Base-by-base conservation (phyloP, 2,113 vertebrate species). In the Physeter macrocephalus region DNA sequence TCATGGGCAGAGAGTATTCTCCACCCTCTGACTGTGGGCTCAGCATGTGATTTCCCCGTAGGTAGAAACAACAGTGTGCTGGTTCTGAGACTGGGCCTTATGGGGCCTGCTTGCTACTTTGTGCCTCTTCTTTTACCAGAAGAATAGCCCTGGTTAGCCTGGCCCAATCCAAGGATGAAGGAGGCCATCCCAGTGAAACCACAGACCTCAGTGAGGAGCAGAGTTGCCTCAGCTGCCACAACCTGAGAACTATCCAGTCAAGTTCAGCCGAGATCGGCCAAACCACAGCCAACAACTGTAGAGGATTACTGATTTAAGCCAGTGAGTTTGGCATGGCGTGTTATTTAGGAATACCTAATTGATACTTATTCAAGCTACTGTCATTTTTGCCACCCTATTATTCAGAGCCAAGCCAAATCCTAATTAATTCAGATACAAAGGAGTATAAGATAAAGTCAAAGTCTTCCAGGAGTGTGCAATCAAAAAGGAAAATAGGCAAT, bases 361-460 rank as follows among this genome's bases (percentile, higher is more conserved):
- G n/a, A 71, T 39, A 2, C 46, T 75, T 91, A 52, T 49, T 52
- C 52, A 66, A 87, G 23, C 75, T 34, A 25, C 69, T 83, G 36
- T 41, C 74, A 52, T 69, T 49, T 57, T 81, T 83, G 69, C 27
- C 54, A 67, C 29, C 5, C 52, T 93, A 3, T 43, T 36, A 36
- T 52, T 83, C 21, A 83, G 69, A 90, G 43, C 46, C 34, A 21
- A 95, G 66, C 29, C 61, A 90, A 95, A 88, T 52, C 41, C 81
- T 71, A 78, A 81, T 75, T 57, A 61, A 86, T 69, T 80, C 46
- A 75, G 54, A 59, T 59, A 88, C 61, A 71, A 66, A 66, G 39
- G 18, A 27, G 7, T 31, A 11, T 15, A 62, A 57, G 27, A 13
- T 36, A n/a, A 49, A 88, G 23, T 5, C 61, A 43, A 69, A 71